Conservation (phyloP, 2,797 vertebrate species). For the Enteromius afrohamiltoni region DNA sequence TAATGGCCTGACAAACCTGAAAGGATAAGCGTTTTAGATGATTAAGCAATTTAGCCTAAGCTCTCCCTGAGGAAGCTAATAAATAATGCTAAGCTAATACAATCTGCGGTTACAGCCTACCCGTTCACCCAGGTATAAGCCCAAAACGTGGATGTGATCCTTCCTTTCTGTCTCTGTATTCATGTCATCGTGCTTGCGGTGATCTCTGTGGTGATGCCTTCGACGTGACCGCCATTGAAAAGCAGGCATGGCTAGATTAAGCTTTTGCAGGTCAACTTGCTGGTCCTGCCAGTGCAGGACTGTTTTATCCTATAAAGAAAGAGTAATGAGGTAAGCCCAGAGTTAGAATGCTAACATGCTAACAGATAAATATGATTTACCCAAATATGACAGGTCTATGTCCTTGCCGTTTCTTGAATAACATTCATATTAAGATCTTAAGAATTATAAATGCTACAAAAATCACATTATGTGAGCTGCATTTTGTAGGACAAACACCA, state of each 20-base stretch:
- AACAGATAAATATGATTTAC: background rate
- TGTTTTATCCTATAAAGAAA: conserved; percentile 37
- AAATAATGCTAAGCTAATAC: background rate
- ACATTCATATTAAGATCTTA: background rate
- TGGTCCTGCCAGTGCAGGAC: conserved; percentile 38
- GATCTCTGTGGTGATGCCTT: background rate
- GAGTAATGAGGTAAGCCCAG: background rate
- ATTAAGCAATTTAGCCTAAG: background rate
- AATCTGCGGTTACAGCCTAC: conserved; percentile 11
- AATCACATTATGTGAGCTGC: background rate
- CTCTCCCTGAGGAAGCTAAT: background rate
- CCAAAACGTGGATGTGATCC: conserved; percentile 23
- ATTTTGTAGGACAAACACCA: background rate
- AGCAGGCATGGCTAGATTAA: conserved; percentile 41
- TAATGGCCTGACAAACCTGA: conserved; percentile 51
- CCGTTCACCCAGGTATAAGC: conserved; percentile 40
- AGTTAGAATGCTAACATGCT: background rate
- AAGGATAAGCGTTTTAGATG: conserved; percentile 27
- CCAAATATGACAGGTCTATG: background rate
- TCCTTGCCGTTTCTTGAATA: background rate
- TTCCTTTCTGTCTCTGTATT: conserved; percentile 18
- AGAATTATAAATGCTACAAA: background rate
- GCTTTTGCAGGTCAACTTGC: conserved; percentile 36
- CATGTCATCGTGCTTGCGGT: background rate
- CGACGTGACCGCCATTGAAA: conserved; percentile 1